phyloP scores from a whole-genome alignment of 92 coral and sea anemone species.

The Zoanthus sansibaricus region DNA sequence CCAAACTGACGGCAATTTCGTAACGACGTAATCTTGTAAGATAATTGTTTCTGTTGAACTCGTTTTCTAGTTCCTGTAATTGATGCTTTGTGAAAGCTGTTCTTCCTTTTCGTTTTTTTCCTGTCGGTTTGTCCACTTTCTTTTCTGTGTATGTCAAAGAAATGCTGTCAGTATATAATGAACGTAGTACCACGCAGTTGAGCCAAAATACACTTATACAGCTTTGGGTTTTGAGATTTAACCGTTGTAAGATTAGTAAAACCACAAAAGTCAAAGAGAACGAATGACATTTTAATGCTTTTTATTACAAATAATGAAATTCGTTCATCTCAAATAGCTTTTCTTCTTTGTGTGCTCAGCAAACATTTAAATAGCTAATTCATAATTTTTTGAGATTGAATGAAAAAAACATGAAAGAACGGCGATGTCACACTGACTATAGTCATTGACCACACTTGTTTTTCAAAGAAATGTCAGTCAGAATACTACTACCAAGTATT shows the following conservation, averaged over 20 bases:
- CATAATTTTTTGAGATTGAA: no score
- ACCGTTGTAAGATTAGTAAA: not conserved
- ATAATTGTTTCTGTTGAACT: conserved; percentile 97
- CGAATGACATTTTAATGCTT: not conserved
- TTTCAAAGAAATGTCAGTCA: no score
- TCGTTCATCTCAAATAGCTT: no score
- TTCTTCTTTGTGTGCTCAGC: no score
- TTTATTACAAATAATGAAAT: no score
- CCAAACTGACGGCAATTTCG: conserved; percentile 98
- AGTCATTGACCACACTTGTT: no score
- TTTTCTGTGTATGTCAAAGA: conserved; percentile 46
- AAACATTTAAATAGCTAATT: no score
- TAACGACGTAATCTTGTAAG: conserved; percentile 94
- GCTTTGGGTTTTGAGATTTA: no score
- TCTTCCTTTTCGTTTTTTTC: conserved; percentile 95
- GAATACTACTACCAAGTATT: no score
- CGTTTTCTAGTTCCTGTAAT: conserved; percentile 98
- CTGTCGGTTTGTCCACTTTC: conserved; percentile 75
- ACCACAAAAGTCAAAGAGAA: not conserved
- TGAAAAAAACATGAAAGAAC: no score
- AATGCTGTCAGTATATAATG: no score
- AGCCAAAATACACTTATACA: not conserved
- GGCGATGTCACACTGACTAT: no score
- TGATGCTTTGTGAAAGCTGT: conserved; percentile 99
- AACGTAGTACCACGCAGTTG: not conserved